Evolutionary conservation across 2,113 vertebrate genomes (phyloP).

Genomic region (Benitochromis conjunctus): DNA sequence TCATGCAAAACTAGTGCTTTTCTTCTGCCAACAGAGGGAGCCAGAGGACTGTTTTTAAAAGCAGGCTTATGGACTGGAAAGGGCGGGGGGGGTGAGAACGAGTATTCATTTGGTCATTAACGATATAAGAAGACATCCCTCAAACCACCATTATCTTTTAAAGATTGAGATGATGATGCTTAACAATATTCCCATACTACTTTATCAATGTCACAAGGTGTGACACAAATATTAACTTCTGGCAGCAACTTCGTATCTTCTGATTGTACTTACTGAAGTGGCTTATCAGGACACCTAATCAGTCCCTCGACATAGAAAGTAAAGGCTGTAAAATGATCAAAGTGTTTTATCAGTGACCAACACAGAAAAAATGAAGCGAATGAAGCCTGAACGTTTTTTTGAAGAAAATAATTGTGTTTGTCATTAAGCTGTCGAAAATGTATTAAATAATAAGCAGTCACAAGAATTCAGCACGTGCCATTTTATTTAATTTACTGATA

Average conservation of each 20-base stretch:
- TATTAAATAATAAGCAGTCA: neutral
- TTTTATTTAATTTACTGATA: rapidly evolving
- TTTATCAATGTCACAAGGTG: neutral
- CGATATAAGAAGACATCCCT: neutral
- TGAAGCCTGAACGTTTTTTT: neutral
- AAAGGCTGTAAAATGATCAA: neutral
- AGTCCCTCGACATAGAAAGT: neutral
- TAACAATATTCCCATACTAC: neutral
- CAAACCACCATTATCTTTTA: neutral
- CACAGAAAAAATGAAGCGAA: neutral
- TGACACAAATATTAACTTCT: neutral
- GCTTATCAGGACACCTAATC: neutral
- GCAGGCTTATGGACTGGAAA: neutral
- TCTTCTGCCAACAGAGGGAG: conserved; percentile 50
- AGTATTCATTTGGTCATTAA: neutral
- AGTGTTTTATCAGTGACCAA: neutral
- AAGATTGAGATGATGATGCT: neutral
- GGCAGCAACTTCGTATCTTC: neutral
- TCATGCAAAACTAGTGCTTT: neutral
- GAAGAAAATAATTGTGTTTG: neutral
- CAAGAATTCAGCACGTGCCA: neutral
- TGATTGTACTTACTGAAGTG: neutral
- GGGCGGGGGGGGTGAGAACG: too few relatives aligned
- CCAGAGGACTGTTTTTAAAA: conserved; percentile 29
- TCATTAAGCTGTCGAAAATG: neutral